Evolutionary conservation across 2,113 vertebrate species (phyloP), one percentile per base, ranked within the genome.

Genomic region (Petaurus breviceps): DNA sequence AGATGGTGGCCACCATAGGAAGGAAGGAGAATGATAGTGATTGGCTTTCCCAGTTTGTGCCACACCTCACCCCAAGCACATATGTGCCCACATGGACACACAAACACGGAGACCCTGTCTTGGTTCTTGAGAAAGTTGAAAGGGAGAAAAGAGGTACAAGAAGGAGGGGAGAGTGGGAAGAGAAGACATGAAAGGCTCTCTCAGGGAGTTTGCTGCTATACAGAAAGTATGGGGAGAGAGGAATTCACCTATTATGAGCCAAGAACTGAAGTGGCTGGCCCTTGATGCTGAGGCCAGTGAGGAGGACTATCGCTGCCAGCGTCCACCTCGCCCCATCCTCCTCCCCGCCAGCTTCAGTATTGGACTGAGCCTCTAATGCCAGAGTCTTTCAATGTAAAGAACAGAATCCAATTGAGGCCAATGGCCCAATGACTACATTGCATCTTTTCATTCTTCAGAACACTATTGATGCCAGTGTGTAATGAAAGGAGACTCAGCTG

Each of bases 401-500:
- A 77, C 23, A 94, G 43, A 93, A 37, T 94, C 28, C 89, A 47
- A 91, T 94, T 93, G 93, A 94, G 90, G 68, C 11, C 90, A 52
- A 52, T 28, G 92, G n/a, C 4, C 91, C 96, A 96, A 92, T 91
- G 50, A 92, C 9, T 89, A 3, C 14, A 55, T 68, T 92, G 51
- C 49, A 77, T 95, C 49, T 90, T 90, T 95, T 97, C 94, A 94
- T 93, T 84, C 43, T 53, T 89, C 96, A 96, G 68, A 90, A 2
- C 54, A 84, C 89, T 91, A 89, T 95, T 93, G 51, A 84, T 91
- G 37, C 1, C 89, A 96, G 89, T 10, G 47, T 28, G 90, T 4
- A 92, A 94, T 92, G 31, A 90, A 96, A 94, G 25, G 43, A 89
- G 23, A 37, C 93, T 89, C 50, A 92, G 96, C 97, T 92, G 91